A percentile compares a stretch with the other conserved stretches of the same genome.
phyloP scores from a whole-genome alignment of 2,888 invertebrate genomes.

The Barypeithes pellucidus region DNA sequence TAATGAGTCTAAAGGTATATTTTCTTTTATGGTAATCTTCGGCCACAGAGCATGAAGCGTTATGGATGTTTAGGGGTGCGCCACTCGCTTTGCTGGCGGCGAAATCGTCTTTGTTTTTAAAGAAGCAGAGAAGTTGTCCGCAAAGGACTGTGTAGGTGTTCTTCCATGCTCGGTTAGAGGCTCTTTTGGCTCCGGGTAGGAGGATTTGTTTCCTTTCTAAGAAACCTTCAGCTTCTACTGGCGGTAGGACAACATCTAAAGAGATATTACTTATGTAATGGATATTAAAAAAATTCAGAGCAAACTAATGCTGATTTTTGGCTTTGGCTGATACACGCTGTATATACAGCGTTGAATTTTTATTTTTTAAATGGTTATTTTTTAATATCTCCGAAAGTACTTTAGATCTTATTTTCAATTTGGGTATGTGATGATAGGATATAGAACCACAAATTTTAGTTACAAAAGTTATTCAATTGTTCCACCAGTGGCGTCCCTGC shows the following conservation, averaged over 20 bases:
- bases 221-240: constrained; percentile 92
- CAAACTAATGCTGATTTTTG: too few species aligned
- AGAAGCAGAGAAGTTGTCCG: constrained; percentile 97
- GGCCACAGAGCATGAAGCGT: constrained; percentile 88
- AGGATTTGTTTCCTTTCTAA: constrained; percentile 96
- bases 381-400: too few species aligned
- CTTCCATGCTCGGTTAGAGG: constrained; percentile 97
- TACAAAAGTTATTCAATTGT: too few species aligned
- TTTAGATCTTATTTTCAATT: too few species aligned
- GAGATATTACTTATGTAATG: constrained; percentile 56
- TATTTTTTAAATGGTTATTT: too few species aligned
- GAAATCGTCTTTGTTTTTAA: constrained; percentile 95
- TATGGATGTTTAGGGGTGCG: constrained; percentile 86
- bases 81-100: constrained; percentile 89
- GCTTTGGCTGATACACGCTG: too few species aligned
- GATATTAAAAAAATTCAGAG: too few species aligned
- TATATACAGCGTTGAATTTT: too few species aligned
- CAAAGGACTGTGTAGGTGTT: constrained; percentile 95
- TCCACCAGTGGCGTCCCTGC: too few species aligned
- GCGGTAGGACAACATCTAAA: constrained; percentile 80
- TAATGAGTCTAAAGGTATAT: constrained; percentile 89
- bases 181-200: constrained; percentile 93
- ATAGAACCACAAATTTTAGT: too few species aligned
- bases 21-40: constrained; percentile 97
- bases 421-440: too few species aligned